A percentile compares a stretch with the other conserved stretches of the same genome.
Evolutionary conservation across 2,113 vertebrate genomes (phyloP).

Genomic region (Aptenodytes forsteri): DNA sequence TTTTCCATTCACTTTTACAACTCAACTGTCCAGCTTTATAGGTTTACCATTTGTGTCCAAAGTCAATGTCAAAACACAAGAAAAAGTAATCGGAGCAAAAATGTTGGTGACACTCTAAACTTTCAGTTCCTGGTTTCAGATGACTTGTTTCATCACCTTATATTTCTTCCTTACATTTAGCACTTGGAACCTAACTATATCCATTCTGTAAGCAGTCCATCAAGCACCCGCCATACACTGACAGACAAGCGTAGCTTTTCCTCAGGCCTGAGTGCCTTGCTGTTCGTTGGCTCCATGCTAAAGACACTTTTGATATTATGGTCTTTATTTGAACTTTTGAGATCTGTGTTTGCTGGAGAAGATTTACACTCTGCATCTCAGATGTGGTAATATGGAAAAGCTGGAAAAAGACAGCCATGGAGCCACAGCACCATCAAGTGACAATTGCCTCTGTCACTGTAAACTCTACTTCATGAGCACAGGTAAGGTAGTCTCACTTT

Average conservation of each 20-base stretch:
- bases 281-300: neutral
- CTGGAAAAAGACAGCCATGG: neutral
- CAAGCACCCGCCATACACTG: neutral
- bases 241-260: neutral
- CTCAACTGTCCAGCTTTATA: neutral
- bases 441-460: neutral
- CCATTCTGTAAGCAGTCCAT: neutral
- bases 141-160: neutral
- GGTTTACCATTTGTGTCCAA: neutral
- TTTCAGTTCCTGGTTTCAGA: neutral
- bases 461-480: neutral
- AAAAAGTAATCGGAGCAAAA: neutral
- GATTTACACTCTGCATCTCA: slow-evolving; percentile 3
- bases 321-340: neutral
- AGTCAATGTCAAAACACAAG: neutral
- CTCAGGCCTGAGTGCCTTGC: neutral
- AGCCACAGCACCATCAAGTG: slow-evolving; percentile 69
- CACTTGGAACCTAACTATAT: neutral
- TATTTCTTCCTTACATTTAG: neutral
- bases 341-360: neutral
- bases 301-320: neutral
- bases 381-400: neutral
- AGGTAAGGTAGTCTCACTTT: neutral
- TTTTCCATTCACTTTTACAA: neutral
- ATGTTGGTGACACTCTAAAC: neutral